Conservation (phyloP, 2,797 vertebrate species). For the Clarias laeviceps region DNA sequence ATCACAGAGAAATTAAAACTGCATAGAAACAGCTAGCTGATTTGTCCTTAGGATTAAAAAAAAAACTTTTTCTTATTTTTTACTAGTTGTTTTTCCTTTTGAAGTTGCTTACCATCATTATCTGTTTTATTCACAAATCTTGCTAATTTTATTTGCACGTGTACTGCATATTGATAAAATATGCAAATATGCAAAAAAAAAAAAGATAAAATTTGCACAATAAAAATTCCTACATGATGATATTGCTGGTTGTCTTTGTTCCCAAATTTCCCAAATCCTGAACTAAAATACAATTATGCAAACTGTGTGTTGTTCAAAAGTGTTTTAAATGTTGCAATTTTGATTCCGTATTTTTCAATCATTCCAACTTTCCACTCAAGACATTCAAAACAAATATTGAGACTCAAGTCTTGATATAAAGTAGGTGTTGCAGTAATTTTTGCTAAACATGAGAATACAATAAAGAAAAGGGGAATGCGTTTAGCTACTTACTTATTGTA, state of each 20-base stretch:
- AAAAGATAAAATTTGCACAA: too few species aligned
- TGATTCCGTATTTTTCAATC: neutral
- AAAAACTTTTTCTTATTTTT: neutral
- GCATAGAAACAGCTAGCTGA: neutral
- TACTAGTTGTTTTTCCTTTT: neutral
- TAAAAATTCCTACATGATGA: too few species aligned
- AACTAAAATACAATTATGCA: neutral
- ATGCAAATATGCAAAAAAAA: too few species aligned
- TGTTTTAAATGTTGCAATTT: too few species aligned
- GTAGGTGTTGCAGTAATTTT: neutral
- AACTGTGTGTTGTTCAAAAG: too few species aligned
- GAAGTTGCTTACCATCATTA: neutral
- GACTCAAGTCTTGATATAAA: neutral
- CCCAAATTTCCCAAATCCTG: neutral
- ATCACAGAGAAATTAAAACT: neutral
- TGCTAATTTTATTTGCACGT: neutral
- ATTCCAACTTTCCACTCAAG: neutral
- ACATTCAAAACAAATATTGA: neutral
- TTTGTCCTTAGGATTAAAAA: neutral
- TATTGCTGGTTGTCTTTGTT: neutral
- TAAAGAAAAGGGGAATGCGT: neutral
- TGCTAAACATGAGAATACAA: neutral
- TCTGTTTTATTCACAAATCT: neutral
- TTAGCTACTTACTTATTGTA: neutral
- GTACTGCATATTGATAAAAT: too few species aligned